A percentile compares a stretch with the other conserved stretches of the same genome.
Evolutionary conservation across 2,888 invertebrate species (phyloP).

Genomic region (Limnephilus rhombicus): DNA sequence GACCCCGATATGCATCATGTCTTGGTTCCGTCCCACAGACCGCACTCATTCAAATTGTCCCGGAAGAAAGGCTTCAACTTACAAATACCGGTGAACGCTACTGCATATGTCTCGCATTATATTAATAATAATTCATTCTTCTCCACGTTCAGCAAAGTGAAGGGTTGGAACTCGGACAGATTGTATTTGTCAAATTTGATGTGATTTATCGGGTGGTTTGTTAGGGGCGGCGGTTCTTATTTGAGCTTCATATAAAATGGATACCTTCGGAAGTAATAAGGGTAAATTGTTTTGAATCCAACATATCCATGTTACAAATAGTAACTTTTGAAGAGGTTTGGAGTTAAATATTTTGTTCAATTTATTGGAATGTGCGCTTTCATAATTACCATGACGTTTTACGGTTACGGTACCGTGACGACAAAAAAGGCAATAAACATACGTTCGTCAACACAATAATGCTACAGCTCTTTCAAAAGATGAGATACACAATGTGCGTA

Average conservation of each 20-base stretch:
- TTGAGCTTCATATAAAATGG: slow-evolving; percentile 14
- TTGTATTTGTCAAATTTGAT: slow-evolving; percentile 39
- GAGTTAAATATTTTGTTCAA: not conserved
- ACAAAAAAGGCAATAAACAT: no score
- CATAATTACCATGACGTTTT: no score
- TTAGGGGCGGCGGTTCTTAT: not conserved
- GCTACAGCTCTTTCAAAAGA: no score
- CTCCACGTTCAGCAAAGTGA: slow-evolving; percentile 15
- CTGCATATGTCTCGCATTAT: slow-evolving; percentile 31
- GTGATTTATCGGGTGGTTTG: slow-evolving; percentile 33
- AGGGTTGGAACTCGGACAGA: slow-evolving; percentile 21
- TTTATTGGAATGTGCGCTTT: no score
- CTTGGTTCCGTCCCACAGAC: not conserved
- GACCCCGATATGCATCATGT: slow-evolving; percentile 43
- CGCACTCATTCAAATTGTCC: slow-evolving; percentile 42
- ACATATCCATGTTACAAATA: not conserved
- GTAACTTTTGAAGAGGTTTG: not conserved
- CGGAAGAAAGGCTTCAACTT: slow-evolving; percentile 5
- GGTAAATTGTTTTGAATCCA: not conserved
- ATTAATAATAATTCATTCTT: slow-evolving; percentile 28
- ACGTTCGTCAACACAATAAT: no score
- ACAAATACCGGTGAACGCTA: not conserved
- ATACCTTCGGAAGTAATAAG: not conserved
- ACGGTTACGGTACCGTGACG: no score
- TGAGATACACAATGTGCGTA: no score